Evolutionary conservation across 2,888 invertebrate genomes (phyloP).

Genomic region (Heteromurus nitidus): DNA sequence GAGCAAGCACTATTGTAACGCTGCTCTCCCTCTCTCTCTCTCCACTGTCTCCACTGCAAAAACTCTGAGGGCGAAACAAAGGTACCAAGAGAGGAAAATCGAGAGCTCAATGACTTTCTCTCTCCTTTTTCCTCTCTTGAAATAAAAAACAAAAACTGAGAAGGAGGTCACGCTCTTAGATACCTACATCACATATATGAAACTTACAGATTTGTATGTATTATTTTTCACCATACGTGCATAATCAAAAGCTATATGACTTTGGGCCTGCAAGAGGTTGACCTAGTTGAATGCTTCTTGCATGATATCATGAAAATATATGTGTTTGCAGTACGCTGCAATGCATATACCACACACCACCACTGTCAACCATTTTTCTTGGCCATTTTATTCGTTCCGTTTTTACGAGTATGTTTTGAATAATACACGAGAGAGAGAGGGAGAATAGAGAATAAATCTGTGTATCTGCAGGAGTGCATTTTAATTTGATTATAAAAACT

Average conservation of each 20-base stretch:
- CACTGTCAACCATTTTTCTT: too few relatives aligned
- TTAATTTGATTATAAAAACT: too few relatives aligned
- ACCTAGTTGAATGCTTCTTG: neutral
- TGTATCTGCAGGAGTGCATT: too few relatives aligned
- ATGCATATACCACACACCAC: too few relatives aligned
- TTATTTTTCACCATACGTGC: neutral
- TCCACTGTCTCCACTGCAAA: slow-evolving; percentile 4
- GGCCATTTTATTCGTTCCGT: too few relatives aligned
- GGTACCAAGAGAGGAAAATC: slow-evolving; percentile 5
- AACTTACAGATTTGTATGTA: too few relatives aligned
- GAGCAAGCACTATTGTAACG: slow-evolving; percentile 33
- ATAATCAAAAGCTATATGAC: slow-evolving; percentile 4
- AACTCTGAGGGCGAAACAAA: slow-evolving; percentile 2
- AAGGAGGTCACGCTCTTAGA: slow-evolving; percentile 37
- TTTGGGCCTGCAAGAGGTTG: neutral
- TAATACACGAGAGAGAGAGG: too few relatives aligned
- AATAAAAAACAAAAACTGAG: slow-evolving; percentile 8
- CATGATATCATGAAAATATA: too few relatives aligned
- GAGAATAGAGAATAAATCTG: too few relatives aligned
- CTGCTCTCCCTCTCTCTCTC: neutral
- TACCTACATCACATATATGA: neutral
- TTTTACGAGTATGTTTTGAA: too few relatives aligned
- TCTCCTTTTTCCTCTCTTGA: slow-evolving; percentile 13
- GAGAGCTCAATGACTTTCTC: slow-evolving; percentile 33
- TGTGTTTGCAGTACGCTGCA: too few relatives aligned